These are phyloP conservation scores for Drosophila obscura DNA, from an alignment of 1,140 invertebrate species.

Conservation along the genomic window DNA sequence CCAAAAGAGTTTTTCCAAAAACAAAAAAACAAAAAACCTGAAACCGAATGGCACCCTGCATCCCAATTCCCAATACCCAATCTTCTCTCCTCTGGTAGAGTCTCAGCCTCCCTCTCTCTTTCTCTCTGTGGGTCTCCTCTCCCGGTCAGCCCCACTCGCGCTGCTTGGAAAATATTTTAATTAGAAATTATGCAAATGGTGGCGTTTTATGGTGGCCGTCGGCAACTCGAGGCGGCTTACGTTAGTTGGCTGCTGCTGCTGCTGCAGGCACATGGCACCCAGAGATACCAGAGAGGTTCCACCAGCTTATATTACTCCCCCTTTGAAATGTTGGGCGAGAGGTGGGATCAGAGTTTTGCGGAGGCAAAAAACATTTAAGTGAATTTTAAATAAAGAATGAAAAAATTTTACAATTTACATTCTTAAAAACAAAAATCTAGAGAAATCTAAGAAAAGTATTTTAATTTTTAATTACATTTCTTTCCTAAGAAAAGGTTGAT, in stretches of 20 bases:
- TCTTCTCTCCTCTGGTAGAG: not conserved
- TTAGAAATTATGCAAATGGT: conserved; percentile 70
- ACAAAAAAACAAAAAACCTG: conserved; percentile 13
- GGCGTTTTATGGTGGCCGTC: conserved; percentile 38
- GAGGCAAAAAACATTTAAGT: too few relatives aligned
- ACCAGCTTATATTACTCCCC: conserved; percentile 25
- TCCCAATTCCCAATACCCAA: not conserved
- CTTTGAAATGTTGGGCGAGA: not conserved
- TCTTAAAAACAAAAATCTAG: too few relatives aligned
- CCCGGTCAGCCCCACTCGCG: not conserved
- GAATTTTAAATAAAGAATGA: too few relatives aligned
- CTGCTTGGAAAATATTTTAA: conserved; percentile 65
- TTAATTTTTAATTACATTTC: not conserved
- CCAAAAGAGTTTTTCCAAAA: conserved; percentile 31
- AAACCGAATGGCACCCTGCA: conserved; percentile 20
- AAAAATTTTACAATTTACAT: too few relatives aligned
- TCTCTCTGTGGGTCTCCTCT: not conserved
- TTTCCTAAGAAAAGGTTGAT: too few relatives aligned
- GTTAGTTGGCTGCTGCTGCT: conserved; percentile 21
- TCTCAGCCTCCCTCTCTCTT: not conserved
- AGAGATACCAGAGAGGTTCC: conserved; percentile 11
- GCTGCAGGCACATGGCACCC: not conserved
- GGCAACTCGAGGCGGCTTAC: conserved; percentile 19
- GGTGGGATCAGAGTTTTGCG: not conserved
- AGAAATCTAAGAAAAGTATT: too few relatives aligned